Percentiles rank a stretch among this genome's conserved stretches.
These are phyloP conservation scores for Apodemia zela DNA, from an alignment of 2,888 invertebrate genomes.

Conservation along the genomic window DNA sequence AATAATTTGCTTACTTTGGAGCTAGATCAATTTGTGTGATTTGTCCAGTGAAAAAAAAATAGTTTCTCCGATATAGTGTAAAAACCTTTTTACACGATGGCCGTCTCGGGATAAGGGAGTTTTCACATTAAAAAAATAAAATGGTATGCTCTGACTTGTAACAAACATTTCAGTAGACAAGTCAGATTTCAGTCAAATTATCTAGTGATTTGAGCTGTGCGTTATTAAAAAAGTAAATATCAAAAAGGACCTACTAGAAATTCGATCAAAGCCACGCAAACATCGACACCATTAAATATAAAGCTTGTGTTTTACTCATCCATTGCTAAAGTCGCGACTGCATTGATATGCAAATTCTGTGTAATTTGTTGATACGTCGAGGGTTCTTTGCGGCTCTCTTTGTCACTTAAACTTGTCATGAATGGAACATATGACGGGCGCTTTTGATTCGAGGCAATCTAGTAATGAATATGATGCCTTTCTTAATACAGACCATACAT, in stretches of 20 bases:
- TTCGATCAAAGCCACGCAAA: conserved; percentile 47
- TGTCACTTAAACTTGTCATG: conserved; percentile 64
- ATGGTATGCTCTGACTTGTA: no score
- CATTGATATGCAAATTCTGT: conserved; percentile 74
- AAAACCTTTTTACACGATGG: no score
- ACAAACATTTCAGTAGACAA: no score
- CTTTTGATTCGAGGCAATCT: conserved; percentile 56
- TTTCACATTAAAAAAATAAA: no score
- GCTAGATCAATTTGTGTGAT: no score
- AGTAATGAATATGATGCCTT: conserved; percentile 48
- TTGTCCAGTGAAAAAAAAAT: no score
- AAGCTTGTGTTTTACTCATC: conserved; percentile 59
- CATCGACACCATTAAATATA: conserved; percentile 62
- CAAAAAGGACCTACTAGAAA: conserved; percentile 1
- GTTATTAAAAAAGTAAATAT: no score
- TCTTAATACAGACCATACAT: conserved; percentile 58
- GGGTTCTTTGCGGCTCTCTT: conserved; percentile 76
- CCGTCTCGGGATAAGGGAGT: no score
- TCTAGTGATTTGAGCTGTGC: no score
- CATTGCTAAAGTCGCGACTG: conserved; percentile 47
- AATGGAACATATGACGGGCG: conserved; percentile 69
- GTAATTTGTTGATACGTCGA: conserved; percentile 78
- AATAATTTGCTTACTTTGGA: no score
- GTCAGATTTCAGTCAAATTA: no score
- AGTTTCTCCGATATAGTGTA: no score